Base-by-base conservation (phyloP, 1,140 invertebrate species). In the Neodiprion fabricii region DNA sequence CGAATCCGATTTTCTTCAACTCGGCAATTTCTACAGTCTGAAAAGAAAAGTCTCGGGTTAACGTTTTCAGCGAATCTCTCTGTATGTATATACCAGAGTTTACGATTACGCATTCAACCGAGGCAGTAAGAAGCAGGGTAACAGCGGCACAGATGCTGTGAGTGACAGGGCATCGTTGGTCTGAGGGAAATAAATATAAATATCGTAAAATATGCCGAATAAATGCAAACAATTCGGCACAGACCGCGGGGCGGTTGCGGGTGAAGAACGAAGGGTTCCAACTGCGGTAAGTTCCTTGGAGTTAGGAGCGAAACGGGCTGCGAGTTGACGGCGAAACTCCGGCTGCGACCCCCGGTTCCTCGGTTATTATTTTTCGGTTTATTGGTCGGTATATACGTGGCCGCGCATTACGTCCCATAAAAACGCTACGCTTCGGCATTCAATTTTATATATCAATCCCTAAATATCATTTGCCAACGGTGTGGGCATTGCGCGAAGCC, bases 181-280 rank as follows among this genome's bases (percentile, higher is more conserved):
- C 28, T 40, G 12, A 23, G 17, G 68, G 77, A 79, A 81, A 84
- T 83, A 84, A 83, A 84, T 84, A 84, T 83, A 84, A 83, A 84
- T 84, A 82, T 82, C 78, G 71, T 78, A 78, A 82, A 84, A 84
- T 84, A 84, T 82, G 83, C 74, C 77, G 76, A 74, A 79, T 81
- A 84, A 84, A 84, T 82, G 83, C 82, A 84, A 84, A 83, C 82
- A 83, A 82, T 83, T 79, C 75, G 74, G 70, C 61, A 49, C 76
- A 74, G 72, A 17, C 23, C 28, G 12, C 23, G 68, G 14, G 68
- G 14, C 14, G 28, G 68, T 14, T 14, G 2, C 28, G 50, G 50
- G 61, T 72, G 69, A 40, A 5, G 28, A 40, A 74, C 70, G 65
- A 72, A 48, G 21, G 23, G 68, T 72, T 71, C 70, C 74, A 73